These are phyloP conservation scores for Dermatemys mawii DNA, from an alignment of 2,113 vertebrate genomes.

Conservation along the genomic window DNA sequence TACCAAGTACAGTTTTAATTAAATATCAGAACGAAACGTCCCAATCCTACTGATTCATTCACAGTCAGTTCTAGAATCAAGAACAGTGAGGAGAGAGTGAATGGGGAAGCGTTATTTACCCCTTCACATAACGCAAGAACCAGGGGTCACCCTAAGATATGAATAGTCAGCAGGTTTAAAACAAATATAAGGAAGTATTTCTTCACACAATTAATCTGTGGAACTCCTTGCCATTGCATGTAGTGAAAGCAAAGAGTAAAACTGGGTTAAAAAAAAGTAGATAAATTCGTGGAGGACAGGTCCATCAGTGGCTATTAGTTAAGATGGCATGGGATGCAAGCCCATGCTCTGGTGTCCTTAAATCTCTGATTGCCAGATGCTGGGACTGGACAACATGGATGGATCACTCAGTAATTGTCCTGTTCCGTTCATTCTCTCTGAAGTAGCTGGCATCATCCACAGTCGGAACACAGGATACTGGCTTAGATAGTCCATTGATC, in stretches of 20 bases:
- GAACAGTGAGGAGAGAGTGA: not conserved
- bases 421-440: not conserved
- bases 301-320: not conserved
- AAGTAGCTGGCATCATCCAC: not conserved
- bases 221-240: not conserved
- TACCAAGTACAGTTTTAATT: not conserved
- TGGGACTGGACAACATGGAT: not conserved
- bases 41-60: not conserved
- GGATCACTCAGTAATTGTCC: not conserved
- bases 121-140: not conserved
- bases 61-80: not conserved
- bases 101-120: not conserved
- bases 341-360: not conserved
- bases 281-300: not conserved
- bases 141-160: not conserved
- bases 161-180: not conserved
- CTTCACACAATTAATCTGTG: not conserved
- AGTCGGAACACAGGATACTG: not conserved
- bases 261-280: not conserved
- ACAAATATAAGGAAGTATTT: not conserved
- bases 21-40: not conserved
- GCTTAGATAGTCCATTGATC: not conserved
- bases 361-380: not conserved
- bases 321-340: not conserved
- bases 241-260: not conserved